Evolutionary conservation across 2,797 vertebrate species (phyloP).

Genomic region (Ciconia nigra): DNA sequence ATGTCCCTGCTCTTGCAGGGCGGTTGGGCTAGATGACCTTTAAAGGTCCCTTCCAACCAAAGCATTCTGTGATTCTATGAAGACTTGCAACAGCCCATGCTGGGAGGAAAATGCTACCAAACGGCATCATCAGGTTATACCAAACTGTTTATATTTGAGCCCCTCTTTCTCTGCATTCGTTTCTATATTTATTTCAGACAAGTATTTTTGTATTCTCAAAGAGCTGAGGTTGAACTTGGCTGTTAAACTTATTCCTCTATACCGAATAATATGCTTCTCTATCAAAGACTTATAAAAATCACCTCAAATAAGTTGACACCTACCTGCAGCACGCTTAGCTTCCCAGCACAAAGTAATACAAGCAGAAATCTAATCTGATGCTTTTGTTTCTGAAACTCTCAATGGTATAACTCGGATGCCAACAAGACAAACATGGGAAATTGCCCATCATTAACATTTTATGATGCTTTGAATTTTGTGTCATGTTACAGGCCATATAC

Average conservation of each 20-base stretch:
- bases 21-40: no score
- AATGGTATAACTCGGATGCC: not conserved
- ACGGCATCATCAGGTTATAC: fast-evolving
- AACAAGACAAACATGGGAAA: not conserved
- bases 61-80: no score
- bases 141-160: not conserved
- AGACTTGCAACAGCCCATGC: not conserved
- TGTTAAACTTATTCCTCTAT: not conserved
- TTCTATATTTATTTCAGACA: not conserved
- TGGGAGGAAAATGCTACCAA: not conserved
- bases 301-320: not conserved
- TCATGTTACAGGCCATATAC: not conserved
- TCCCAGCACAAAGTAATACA: not conserved
- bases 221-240: not conserved
- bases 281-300: not conserved
- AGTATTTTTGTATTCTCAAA: not conserved
- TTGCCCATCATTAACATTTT: not conserved
- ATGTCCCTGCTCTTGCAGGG: no score
- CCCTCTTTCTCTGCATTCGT: not conserved
- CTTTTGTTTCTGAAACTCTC: not conserved
- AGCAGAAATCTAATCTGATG: not conserved
- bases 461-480: not conserved
- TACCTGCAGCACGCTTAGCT: not conserved
- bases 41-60: no score
- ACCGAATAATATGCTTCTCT: not conserved